These are phyloP conservation scores for Copidosoma floridanum DNA, from an alignment of 1,140 invertebrate species.

Conservation along the genomic window DNA sequence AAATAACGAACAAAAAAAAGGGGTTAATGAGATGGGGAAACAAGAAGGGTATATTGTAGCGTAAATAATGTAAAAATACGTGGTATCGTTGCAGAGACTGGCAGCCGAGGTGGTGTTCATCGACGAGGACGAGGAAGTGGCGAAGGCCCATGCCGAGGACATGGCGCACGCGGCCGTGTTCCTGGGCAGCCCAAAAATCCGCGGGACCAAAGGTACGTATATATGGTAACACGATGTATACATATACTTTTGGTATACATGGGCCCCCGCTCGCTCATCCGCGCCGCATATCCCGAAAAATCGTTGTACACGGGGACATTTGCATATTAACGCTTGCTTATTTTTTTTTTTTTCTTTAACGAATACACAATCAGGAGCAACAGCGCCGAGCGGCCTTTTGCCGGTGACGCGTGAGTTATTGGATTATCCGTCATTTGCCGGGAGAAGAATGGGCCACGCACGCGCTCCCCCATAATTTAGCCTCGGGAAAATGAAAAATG, in stretches of 20 bases:
- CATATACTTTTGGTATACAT: neutral
- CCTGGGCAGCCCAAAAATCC: slow-evolving; percentile 44
- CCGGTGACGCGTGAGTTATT: neutral
- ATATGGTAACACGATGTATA: neutral
- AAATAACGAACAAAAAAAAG: no score
- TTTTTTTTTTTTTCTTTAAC: no score
- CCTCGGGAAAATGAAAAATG: no score
- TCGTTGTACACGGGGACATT: neutral
- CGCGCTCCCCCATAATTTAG: no score
- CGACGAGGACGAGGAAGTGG: slow-evolving; percentile 59
- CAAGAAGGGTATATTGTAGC: no score
- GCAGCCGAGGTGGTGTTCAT: slow-evolving; percentile 61
- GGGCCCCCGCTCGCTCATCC: neutral
- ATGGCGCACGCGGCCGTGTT: slow-evolving; percentile 62
- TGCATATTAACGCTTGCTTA: no score
- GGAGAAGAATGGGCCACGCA: neutral
- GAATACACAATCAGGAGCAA: neutral
- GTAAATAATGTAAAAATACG: neutral
- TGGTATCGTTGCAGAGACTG: slow-evolving; percentile 51
- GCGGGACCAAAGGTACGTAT: slow-evolving; percentile 44
- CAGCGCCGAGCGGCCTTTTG: no score
- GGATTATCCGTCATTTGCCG: neutral
- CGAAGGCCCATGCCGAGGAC: slow-evolving; percentile 64
- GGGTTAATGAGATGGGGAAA: no score
- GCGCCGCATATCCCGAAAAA: neutral